phyloP scores from a whole-genome alignment of 1,140 invertebrate species.

The Dendrolimus punctatus region DNA sequence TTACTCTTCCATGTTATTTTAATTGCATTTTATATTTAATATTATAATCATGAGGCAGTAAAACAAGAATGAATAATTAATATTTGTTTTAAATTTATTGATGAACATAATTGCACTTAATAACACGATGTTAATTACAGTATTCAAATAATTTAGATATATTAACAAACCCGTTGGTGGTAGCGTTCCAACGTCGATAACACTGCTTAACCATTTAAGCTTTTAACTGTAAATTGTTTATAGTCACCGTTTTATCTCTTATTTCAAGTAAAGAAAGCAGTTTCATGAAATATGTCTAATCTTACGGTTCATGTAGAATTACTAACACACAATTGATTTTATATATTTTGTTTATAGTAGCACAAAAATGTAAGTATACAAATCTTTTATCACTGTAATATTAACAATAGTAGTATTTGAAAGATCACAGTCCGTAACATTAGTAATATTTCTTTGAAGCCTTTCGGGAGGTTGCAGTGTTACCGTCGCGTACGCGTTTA shows the following conservation, averaged over 20 bases:
- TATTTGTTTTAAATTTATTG: conserved; percentile 43
- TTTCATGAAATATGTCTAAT: conserved; percentile 22
- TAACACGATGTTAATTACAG: conserved; percentile 43
- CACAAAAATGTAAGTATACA: not conserved
- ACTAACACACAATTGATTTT: conserved; percentile 5
- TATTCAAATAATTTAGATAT: conserved; percentile 42
- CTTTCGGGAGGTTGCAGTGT: conserved; percentile 39
- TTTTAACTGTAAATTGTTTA: conserved; percentile 21
- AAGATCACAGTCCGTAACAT: conserved; percentile 17
- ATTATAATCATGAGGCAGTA: conserved; percentile 41
- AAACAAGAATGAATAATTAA: conserved; percentile 49
- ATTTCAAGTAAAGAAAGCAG: conserved; percentile 9
- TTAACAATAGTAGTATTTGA: conserved; percentile 1
- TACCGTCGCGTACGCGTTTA: conserved; percentile 47
- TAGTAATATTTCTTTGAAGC: conserved; percentile 22
- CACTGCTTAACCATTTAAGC: conserved; percentile 52
- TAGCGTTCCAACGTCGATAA: conserved; percentile 55
- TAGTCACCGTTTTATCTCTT: conserved; percentile 5
- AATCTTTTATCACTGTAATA: not conserved
- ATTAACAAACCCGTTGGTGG: conserved; percentile 53
- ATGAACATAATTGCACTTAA: conserved; percentile 54
- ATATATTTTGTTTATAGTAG: conserved; percentile 1
- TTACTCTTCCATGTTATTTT: conserved; percentile 44
- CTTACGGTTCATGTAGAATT: conserved; percentile 13
- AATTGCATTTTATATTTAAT: conserved; percentile 50